A percentile compares a stretch with the other conserved stretches of the same genome.
Evolutionary conservation across 2,888 invertebrate species (phyloP).

Genomic region (Sericinus montela): DNA sequence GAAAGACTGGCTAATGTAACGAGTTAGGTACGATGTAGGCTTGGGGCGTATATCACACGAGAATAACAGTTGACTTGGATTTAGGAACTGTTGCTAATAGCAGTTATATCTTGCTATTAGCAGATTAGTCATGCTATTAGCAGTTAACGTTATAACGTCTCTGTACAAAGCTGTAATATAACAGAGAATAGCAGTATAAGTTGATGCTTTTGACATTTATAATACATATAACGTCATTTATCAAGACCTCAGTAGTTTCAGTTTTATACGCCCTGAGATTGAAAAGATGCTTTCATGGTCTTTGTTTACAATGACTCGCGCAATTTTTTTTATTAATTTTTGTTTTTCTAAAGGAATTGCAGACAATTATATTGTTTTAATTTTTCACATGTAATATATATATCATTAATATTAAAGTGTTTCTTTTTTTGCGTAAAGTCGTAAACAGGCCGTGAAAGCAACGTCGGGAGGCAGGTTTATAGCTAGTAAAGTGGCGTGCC

Average conservation of each 20-base stretch:
- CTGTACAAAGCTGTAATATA: too few relatives aligned
- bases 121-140: too few relatives aligned
- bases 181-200: too few relatives aligned
- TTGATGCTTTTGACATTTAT: too few relatives aligned
- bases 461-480: slow-evolving; percentile 56
- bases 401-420: too few relatives aligned
- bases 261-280: background rate
- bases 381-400: too few relatives aligned
- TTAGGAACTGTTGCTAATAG: too few relatives aligned
- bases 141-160: too few relatives aligned
- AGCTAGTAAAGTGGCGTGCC: slow-evolving; percentile 61
- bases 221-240: too few relatives aligned
- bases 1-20: slow-evolving; percentile 76
- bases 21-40: slow-evolving; percentile 41
- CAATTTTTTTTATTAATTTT: background rate
- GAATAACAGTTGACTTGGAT: background rate
- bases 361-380: too few relatives aligned
- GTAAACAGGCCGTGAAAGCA: slow-evolving; percentile 4
- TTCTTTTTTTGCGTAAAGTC: background rate
- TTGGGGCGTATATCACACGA: slow-evolving; percentile 12
- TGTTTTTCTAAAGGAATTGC: too few relatives aligned
- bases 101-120: too few relatives aligned
- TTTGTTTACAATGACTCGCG: background rate
- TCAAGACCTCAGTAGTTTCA: background rate
- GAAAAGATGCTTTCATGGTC: background rate